Conservation (phyloP, 2,797 vertebrate species). For the Bufotes viridis region DNA sequence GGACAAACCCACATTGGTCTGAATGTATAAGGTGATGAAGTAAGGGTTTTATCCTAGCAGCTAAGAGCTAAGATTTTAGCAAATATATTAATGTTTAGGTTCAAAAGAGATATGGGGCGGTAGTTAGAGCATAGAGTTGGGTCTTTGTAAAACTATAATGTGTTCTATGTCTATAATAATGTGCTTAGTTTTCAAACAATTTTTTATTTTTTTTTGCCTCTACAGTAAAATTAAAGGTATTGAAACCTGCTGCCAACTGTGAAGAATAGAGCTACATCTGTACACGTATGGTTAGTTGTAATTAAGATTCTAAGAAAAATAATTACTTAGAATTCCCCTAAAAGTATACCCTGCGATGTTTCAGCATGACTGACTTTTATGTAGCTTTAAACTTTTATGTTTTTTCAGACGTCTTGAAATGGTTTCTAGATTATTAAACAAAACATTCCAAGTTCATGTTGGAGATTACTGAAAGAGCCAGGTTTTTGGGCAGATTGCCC, state of each 20-base stretch:
- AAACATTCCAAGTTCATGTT: background rate
- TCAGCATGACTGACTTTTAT: background rate
- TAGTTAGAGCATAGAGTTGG: no score
- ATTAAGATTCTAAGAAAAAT: background rate
- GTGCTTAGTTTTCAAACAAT: no score
- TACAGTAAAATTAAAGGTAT: no score
- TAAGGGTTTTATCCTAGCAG: no score
- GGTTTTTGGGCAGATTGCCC: slow-evolving; percentile 1
- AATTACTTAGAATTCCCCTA: background rate
- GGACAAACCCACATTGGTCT: no score
- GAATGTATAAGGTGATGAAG: no score
- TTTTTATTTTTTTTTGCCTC: no score
- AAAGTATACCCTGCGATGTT: background rate
- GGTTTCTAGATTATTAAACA: background rate
- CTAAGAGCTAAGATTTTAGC: no score
- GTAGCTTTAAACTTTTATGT: background rate
- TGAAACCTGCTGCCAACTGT: background rate
- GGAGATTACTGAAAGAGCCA: background rate
- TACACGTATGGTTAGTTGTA: background rate
- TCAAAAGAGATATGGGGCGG: no score
- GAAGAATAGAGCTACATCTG: background rate
- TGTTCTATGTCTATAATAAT: no score
- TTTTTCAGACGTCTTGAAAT: background rate
- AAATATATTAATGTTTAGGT: no score
- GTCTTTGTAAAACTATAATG: no score